These are phyloP conservation scores for Strix aluco DNA, from an alignment of 2,113 vertebrate species.

Conservation along the genomic window DNA sequence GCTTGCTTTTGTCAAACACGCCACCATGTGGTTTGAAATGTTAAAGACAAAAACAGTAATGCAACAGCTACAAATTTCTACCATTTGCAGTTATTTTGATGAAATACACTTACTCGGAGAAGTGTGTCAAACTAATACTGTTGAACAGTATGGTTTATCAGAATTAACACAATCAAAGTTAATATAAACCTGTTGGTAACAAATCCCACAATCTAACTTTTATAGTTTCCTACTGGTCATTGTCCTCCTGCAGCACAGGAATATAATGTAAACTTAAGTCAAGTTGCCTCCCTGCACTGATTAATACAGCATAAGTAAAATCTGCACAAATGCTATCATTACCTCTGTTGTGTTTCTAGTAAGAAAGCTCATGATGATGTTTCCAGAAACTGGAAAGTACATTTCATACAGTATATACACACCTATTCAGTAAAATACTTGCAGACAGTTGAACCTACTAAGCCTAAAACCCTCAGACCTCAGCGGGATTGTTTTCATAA, in stretches of 20 bases:
- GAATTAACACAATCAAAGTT: background rate
- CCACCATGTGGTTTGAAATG: constrained; percentile 24
- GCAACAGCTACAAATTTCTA: background rate
- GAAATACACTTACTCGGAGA: background rate
- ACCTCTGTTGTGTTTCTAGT: background rate
- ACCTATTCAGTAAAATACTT: background rate
- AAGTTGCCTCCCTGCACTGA: background rate
- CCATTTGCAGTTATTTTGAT: background rate
- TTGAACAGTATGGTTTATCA: background rate
- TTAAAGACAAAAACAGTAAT: background rate
- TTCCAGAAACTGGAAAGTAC: background rate
- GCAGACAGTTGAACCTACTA: background rate
- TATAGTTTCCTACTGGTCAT: background rate
- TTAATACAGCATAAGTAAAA: background rate
- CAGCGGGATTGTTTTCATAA: background rate
- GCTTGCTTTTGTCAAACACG: background rate
- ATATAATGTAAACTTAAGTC: background rate
- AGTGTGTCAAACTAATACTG: background rate
- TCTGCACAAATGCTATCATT: background rate
- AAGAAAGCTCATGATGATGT: background rate
- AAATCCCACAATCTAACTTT: background rate
- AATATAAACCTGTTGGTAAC: background rate
- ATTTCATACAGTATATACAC: background rate
- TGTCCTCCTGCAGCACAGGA: background rate
- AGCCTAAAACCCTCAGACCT: background rate